These are phyloP conservation scores for Xanthia togata DNA, from an alignment of 2,888 invertebrate species.

Conservation along the genomic window DNA sequence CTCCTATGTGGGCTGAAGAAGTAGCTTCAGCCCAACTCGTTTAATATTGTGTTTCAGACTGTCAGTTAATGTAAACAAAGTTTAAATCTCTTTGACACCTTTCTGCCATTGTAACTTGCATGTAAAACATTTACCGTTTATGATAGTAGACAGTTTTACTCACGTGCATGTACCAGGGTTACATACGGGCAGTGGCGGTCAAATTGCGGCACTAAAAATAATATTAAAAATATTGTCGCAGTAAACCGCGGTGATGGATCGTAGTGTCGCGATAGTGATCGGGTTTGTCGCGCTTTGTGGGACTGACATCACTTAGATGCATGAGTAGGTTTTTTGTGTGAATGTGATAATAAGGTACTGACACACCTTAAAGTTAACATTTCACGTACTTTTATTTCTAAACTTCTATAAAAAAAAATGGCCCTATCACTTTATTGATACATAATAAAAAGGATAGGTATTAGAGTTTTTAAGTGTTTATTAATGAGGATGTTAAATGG, in stretches of 20 bases:
- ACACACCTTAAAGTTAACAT: neutral
- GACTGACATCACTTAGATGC: slow-evolving; percentile 43
- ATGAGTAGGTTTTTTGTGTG: slow-evolving; percentile 32
- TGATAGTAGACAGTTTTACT: slow-evolving; percentile 15
- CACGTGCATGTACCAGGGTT: slow-evolving; percentile 10
- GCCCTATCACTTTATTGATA: neutral
- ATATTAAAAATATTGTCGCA: slow-evolving; percentile 39
- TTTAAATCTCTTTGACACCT: neutral
- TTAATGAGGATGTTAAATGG: no score
- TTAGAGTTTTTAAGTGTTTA: neutral
- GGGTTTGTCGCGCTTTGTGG: slow-evolving; percentile 37
- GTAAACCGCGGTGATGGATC: slow-evolving; percentile 46
- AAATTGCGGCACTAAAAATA: slow-evolving; percentile 42
- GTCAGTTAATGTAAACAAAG: neutral
- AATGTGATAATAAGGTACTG: neutral
- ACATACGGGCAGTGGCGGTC: slow-evolving; percentile 7
- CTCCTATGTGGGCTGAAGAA: neutral
- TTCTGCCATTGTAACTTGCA: slow-evolving; percentile 3
- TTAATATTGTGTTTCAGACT: neutral
- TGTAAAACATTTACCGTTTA: slow-evolving; percentile 28
- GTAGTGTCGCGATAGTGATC: slow-evolving; percentile 29
- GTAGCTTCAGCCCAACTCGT: neutral
- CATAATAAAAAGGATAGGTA: neutral
- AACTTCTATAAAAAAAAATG: neutral
- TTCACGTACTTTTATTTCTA: neutral